Conservation (phyloP, 2,888 invertebrate species). For the Ditylenchus weischeri region DNA sequence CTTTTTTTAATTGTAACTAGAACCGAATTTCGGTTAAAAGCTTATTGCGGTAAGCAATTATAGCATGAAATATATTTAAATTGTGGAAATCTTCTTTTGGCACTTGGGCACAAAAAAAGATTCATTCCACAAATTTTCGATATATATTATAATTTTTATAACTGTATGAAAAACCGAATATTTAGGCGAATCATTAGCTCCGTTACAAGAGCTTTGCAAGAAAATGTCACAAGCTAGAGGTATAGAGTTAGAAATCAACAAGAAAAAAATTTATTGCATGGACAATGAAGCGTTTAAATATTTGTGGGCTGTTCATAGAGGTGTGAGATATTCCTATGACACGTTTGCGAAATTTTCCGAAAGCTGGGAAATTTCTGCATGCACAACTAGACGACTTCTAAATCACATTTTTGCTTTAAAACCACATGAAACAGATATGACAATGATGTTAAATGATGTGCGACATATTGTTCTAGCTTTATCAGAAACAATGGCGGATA, state of each 20-base stretch:
- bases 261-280: conserved; percentile 7
- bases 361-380: conserved; percentile 7
- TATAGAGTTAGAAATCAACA: background rate
- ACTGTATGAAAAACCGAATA: too few species aligned
- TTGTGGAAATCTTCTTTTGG: too few species aligned
- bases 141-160: too few species aligned
- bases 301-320: background rate
- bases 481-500: conserved; percentile 20
- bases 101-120: too few species aligned
- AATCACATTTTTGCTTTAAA: background rate
- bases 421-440: conserved; percentile 17
- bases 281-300: conserved; percentile 17
- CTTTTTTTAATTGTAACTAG: too few species aligned
- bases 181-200: too few species aligned
- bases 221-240: too few species aligned
- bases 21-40: too few species aligned
- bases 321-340: background rate
- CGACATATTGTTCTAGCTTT: conserved; percentile 17
- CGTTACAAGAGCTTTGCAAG: too few species aligned
- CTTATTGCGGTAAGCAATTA: too few species aligned
- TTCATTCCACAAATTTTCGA: too few species aligned
- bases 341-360: background rate
- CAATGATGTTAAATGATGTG: conserved; percentile 25
- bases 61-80: too few species aligned
- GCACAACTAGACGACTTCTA: conserved; percentile 9